Base-by-base conservation (phyloP, 2,797 vertebrate genomes). In the Thripadectes ignobilis region DNA sequence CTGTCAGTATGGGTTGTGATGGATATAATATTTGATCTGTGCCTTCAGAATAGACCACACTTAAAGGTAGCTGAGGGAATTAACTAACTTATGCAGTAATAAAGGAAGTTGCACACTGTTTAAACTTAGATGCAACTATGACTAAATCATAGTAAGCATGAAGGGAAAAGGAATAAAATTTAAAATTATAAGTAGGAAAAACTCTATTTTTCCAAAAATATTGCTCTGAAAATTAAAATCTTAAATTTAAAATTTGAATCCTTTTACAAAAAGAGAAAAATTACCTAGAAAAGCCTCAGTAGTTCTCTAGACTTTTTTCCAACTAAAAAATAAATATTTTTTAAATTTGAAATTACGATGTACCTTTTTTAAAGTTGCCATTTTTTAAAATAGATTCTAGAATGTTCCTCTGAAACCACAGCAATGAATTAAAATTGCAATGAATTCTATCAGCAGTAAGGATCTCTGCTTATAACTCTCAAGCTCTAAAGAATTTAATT, bases 211-310 rank as follows among this genome's bases (percentile, higher is more conserved):
- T 32, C 7, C 2, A 19, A 54, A 54, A 32, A 30, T 26, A 3
- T 59, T 78, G 6, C 12, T 66, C 0, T 0, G 14, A 34, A 76
- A 82, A 79, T 45, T 41, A 72, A 78, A 41, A 72, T 38, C 20
- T 57, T 57, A 38, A 41, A 63, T 34, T 62, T 29, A 80, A 80
- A 77, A 58, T 4, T 36, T 34, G 3, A 58, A 43, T 61, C 8
- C 0, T 1, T 83, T 34, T 18, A 6, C 2, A 18, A 24, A 72
- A 32, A 46, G 21, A 11, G 34, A 6, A 3, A 20, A 58, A 51
- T 29, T 17, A 22, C 45, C 5, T 41, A 32, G 12, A 48, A 89
- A 93, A 74, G 9, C 1, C 4, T 49, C 23, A 10, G 3, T 49
- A 7, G 4, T 15, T 88, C 29, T 49, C 6, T 29, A 22, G 6